These are phyloP conservation scores for Drepanosiphum platanoidis DNA, from an alignment of 2,888 invertebrate species.

Conservation along the genomic window DNA sequence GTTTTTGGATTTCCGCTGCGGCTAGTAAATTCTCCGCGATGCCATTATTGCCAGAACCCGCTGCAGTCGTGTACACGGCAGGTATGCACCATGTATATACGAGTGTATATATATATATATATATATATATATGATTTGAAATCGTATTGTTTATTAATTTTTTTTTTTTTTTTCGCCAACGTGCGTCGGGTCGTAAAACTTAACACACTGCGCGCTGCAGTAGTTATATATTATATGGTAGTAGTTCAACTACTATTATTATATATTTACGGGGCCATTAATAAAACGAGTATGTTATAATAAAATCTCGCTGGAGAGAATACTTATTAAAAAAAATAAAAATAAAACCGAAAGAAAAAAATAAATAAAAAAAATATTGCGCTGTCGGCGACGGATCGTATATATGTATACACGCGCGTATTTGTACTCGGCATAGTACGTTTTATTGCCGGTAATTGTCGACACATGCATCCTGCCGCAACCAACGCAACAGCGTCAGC, in stretches of 20 bases:
- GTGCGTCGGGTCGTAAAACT: background rate
- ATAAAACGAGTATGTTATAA: conserved; percentile 17
- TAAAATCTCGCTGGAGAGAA: background rate
- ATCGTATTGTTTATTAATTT: background rate
- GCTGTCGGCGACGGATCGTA: background rate
- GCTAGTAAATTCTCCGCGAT: conserved; percentile 15
- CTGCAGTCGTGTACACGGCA: no score
- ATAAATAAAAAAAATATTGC: background rate
- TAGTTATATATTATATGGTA: background rate
- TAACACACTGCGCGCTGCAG: background rate
- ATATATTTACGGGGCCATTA: conserved; percentile 6
- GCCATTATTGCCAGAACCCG: conserved; percentile 16
- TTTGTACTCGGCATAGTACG: background rate
- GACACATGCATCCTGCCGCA: background rate
- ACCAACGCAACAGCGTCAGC: background rate
- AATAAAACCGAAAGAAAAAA: conserved; percentile 2
- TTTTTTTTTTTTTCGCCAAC: conserved; percentile 10
- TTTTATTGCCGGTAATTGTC: conserved; percentile 47
- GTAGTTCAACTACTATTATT: background rate
- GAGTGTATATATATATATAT: no score
- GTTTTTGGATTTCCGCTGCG: conserved; percentile 9
- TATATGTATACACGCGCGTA: no score
- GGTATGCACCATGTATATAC: no score
- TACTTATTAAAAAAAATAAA: background rate
- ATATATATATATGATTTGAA: background rate